Conservation (phyloP, 2,113 vertebrate species). For the Spizaetus ornatus region DNA sequence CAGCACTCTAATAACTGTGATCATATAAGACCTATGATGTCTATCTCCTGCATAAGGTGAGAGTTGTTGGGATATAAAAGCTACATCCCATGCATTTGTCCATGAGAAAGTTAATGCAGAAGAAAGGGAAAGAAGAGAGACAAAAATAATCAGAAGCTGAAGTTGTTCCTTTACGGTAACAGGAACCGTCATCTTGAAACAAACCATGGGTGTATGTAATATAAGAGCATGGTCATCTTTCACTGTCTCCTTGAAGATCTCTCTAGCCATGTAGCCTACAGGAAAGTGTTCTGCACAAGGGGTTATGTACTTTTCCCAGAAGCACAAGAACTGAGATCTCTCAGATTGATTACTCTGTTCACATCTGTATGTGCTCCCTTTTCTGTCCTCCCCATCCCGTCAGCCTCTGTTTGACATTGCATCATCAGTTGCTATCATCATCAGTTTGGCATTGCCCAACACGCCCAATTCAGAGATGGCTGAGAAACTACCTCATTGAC, state of each 20-base stretch:
- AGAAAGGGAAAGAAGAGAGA: neutral
- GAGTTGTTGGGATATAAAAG: neutral
- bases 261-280: neutral
- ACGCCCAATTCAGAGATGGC: neutral
- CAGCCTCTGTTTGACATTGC: neutral
- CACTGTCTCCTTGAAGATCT: neutral
- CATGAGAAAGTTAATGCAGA: neutral
- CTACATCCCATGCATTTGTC: neutral
- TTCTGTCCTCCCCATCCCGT: neutral
- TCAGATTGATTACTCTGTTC: neutral
- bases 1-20: neutral
- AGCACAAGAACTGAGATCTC: neutral
- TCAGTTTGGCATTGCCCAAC: neutral
- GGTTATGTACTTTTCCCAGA: neutral
- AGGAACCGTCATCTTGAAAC: neutral
- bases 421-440: neutral
- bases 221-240: neutral
- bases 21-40: neutral
- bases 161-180: neutral
- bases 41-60: neutral
- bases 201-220: neutral
- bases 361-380: neutral
- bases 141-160: neutral
- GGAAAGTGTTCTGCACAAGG: neutral
- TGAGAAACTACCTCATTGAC: slow-evolving; percentile 85